Evolutionary conservation across 1,140 invertebrate genomes (phyloP), one percentile per base, ranked within the genome.

Genomic region (Bemisia tabaci): DNA sequence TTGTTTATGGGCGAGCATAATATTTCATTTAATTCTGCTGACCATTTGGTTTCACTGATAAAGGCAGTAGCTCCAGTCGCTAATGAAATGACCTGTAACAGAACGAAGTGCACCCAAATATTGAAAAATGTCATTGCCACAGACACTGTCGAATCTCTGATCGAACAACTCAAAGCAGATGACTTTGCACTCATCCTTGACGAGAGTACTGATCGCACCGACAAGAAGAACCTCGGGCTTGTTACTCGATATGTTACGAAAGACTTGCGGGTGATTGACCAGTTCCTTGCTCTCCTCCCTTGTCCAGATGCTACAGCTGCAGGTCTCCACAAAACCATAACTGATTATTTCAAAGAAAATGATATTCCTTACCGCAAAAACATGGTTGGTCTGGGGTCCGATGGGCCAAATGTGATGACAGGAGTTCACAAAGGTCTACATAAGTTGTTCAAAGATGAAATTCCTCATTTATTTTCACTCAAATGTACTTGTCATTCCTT

Each of bases 401-500:
- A 78, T 71, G 77, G 77, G 1, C 72, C 74, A n/a, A 69, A 61
- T 73, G 65, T 68, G 59, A 71, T 74, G 70, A 70, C 73, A 65
- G 74, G 68, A 9, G 21, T 24, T 1, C 33, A 69, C 22, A 70
- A 74, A 66, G 74, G 71, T n/a, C 66, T 75, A 11, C 61, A 70
- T 12, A 69, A 58, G 12, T 62, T 68, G 33, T 69, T 78, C 17
- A 69, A 71, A 69, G 72, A 73, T 25, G 73, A 76, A 65, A 71
- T 75, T 64, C 72, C 73, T 11, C 60, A 71, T 64, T 25, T 76
- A 27, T 76, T 75, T 69, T 60, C 69, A 12, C 69, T 76, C 59
- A 76, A 74, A 70, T 77, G 74, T 67, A 71, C 72, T 22, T 77
- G 74, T 64, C 75, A 77, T 65, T 74, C 70, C 22, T 75, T 77